These are phyloP conservation scores for Diprion similis DNA, from an alignment of 1,140 invertebrate species.

Conservation along the genomic window DNA sequence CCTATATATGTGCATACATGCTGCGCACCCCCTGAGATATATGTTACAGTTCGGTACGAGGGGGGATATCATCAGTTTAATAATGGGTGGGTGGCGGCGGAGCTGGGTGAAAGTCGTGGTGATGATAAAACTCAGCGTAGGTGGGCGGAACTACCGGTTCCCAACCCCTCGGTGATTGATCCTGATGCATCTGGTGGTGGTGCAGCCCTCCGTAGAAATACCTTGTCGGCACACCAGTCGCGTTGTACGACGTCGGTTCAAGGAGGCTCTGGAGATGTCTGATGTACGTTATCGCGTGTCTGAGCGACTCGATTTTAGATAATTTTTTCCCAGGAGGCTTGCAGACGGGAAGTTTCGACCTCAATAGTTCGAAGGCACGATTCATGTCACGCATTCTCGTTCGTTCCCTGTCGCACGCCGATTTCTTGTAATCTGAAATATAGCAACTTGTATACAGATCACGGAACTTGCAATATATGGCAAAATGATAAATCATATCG, in stretches of 20 bases:
- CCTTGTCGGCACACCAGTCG: constrained; percentile 40
- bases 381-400: constrained; percentile 91
- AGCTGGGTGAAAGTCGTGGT: constrained; percentile 54
- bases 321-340: constrained; percentile 89
- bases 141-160: constrained; percentile 43
- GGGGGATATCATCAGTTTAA: neutral
- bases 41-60: too few relatives aligned
- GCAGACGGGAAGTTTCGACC: constrained; percentile 78
- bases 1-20: too few relatives aligned
- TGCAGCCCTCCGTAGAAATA: constrained; percentile 24
- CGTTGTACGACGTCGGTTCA: constrained; percentile 54
- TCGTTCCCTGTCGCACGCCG: constrained; percentile 84
- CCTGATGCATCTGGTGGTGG: constrained; percentile 41
- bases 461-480: neutral
- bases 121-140: constrained; percentile 41
- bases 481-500: neutral
- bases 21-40: too few relatives aligned
- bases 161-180: constrained; percentile 45
- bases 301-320: constrained; percentile 85
- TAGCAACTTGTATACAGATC: neutral
- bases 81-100: constrained; percentile 38
- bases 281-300: constrained; percentile 84
- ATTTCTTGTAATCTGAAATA: constrained; percentile 80
- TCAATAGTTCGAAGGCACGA: constrained; percentile 79
- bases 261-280: constrained; percentile 75